Base-by-base conservation (phyloP, 2,888 invertebrate genomes). In the Euplagia quadripunctaria region DNA sequence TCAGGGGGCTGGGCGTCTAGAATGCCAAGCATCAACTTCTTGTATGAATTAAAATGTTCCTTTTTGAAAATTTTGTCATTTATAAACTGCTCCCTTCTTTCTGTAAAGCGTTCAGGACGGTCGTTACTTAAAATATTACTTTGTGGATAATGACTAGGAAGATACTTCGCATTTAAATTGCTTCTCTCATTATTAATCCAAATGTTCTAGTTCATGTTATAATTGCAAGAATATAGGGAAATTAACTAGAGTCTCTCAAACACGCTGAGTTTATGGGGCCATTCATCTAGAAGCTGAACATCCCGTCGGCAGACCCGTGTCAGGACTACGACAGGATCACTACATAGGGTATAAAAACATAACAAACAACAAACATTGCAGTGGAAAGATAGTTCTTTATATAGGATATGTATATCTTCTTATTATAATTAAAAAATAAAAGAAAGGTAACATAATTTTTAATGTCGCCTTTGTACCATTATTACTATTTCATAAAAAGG, bases 41-140 rank as follows among this genome's bases (percentile, higher is more conserved):
- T 72, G 73, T 77, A 76, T 80, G 70, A 80, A 83, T 81, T 78
- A 81, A 81, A 80, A 76, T 72, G 42, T 31, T 68, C 63, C 49
- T 77, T 58, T 43, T 31, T 46, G 31, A 43, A 75, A 76, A 63
- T 78, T 79, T 69, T 43, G 49, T n/a, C 51, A 6, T 46, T 66
- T 70, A 75, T 75, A 68, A 81, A 61, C 31, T 31, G 31, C 31
- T 55, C 17, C 64, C 68, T 43, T 46, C n/a, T 61, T 43, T 46
- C n/a, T 61, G 11, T 8, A 69, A 69, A 31, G 17, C 43, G 9
- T 61, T 49, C 61, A 2, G 4, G 31, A 5, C 14, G 31, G 14
- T 49, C 65, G 49, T 66, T 12, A 20, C 8, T 49, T 49, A 31
- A 49, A 66, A 49, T 65, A 49, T 65, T 49, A 20, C 46, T 66